Percentiles rank a stretch among this genome's conserved stretches.
Evolutionary conservation across 2,888 invertebrate species (phyloP).

Genomic region (Cosmorhoe ocellata): DNA sequence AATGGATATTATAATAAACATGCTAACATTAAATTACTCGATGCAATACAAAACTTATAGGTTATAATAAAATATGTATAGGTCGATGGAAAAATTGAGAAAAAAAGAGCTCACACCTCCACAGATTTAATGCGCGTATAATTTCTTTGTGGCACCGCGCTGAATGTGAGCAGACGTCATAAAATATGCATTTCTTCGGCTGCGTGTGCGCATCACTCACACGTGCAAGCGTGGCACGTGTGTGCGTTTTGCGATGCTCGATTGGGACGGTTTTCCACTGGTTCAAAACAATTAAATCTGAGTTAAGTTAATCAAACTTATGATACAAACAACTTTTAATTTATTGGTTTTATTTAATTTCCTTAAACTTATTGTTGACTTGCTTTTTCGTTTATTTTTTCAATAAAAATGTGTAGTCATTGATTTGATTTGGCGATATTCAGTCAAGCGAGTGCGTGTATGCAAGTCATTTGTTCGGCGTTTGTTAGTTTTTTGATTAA

Average conservation of each 20-base stretch:
- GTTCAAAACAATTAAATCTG: neutral
- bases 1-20: slow-evolving; percentile 33
- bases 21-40: slow-evolving; percentile 9
- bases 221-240: slow-evolving; percentile 21
- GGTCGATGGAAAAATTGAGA: slow-evolving; percentile 49
- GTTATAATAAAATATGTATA: slow-evolving; percentile 24
- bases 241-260: slow-evolving; percentile 30
- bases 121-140: slow-evolving; percentile 81
- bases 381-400: too few relatives aligned
- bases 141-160: slow-evolving; percentile 83
- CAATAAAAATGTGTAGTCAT: too few relatives aligned
- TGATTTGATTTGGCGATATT: too few relatives aligned
- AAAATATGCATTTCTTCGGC: slow-evolving; percentile 81
- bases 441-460: too few relatives aligned
- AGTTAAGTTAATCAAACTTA: too few relatives aligned
- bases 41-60: neutral
- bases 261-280: slow-evolving; percentile 21
- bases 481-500: too few relatives aligned
- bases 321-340: too few relatives aligned
- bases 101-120: slow-evolving; percentile 70
- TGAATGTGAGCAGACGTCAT: slow-evolving; percentile 81
- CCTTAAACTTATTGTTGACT: too few relatives aligned
- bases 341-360: too few relatives aligned
- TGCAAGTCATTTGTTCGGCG: too few relatives aligned
- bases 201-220: slow-evolving; percentile 57